Base-by-base conservation (phyloP, 53 echinoderm and acorn worm species). In the Pentamera pediparva region DNA sequence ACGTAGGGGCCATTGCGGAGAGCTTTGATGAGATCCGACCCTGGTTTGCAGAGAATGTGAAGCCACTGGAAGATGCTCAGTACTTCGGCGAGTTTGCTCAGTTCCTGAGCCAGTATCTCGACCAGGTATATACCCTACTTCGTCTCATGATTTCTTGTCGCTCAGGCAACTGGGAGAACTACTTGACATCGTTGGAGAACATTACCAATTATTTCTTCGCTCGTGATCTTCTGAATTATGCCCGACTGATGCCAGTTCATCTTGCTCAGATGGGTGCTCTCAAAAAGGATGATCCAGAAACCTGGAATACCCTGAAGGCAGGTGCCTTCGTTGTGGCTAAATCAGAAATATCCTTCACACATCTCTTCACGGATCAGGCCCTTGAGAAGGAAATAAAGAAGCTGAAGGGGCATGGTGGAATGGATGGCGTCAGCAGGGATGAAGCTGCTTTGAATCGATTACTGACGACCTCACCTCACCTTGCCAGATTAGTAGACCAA, bases 391-490 rank as follows among this genome's bases (percentile, higher is more conserved):
- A 51, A 51, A 72, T 22, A 18, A 62, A 63, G 62, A 63, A 62
- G 60, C 75, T 75, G n/a, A 75, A 75, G 78, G 76, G 76, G 36
- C 60, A 76, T 41, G 76, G 76, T 36, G n/a, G n/a, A n/a, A n/a
- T n/a, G n/a, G n/a, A n/a, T n/a, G n/a, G n/a, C n/a, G n/a, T n/a
- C n/a, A n/a, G n/a, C n/a, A n/a, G n/a, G n/a, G n/a, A n/a, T n/a
- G n/a, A n/a, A n/a, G n/a, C n/a, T n/a, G n/a, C n/a, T 61, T 43
- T 76, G 45, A 62, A 76, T 35, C 41, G 41, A 76, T 49, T 76
- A 30, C 49, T 76, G 8, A 76, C 77, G 40, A 76, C 48, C 62
- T 62, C 77, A 25, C 62, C 62, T 31, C 26, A 63, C 39, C 62
- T n/a, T n/a, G n/a, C n/a, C n/a, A n/a, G n/a, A n/a, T n/a, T n/a